Conservation (phyloP, 2,113 vertebrate species). For the Myrmophylax atrothorax region DNA sequence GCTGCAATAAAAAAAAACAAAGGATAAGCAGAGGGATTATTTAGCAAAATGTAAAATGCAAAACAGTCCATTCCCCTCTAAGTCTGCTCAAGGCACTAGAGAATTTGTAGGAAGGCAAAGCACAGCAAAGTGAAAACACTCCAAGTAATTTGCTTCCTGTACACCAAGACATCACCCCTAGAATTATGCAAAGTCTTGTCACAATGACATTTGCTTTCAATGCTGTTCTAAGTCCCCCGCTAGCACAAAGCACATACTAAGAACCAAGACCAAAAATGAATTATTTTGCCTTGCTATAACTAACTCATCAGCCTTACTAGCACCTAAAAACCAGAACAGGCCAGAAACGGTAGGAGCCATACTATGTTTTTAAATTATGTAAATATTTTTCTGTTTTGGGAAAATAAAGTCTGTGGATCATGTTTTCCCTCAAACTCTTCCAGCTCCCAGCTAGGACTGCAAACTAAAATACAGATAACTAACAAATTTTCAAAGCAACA, state of each 20-base stretch:
- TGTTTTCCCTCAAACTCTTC: background rate
- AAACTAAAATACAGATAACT: background rate
- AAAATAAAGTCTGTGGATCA: background rate
- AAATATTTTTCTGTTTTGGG: constrained; percentile 13
- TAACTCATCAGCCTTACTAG: background rate
- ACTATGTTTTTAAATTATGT: background rate
- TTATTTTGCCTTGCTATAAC: constrained; percentile 11
- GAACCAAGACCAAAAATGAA: background rate
- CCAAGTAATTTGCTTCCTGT: background rate
- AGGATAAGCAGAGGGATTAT: background rate
- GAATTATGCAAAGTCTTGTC: background rate
- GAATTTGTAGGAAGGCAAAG: background rate
- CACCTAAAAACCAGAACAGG: background rate
- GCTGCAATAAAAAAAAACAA: constrained; percentile 49
- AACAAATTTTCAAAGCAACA: background rate
- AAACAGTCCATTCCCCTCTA: background rate
- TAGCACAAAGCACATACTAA: background rate
- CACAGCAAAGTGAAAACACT: background rate
- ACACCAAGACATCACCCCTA: background rate
- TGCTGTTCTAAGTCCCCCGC: background rate
- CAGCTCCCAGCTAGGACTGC: background rate
- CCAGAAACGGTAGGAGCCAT: background rate
- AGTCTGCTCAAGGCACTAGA: background rate
- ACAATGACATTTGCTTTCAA: background rate
- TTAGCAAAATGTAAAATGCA: constrained; percentile 1